Percentiles rank a stretch among this genome's conserved stretches.
Conservation (phyloP, 2,888 invertebrate species). For the Orthosia gothica region DNA sequence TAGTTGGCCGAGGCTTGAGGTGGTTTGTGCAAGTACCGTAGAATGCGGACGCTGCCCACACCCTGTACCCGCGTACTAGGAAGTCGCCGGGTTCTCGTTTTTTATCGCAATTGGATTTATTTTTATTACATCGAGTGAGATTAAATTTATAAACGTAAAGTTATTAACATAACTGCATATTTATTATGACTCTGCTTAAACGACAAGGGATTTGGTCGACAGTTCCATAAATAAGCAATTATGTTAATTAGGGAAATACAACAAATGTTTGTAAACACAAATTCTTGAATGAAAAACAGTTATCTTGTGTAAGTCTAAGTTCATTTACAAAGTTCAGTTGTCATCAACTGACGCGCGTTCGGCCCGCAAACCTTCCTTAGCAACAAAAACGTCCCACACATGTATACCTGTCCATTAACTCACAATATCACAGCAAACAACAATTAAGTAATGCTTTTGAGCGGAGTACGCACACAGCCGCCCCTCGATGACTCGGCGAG, state of each 20-base stretch:
- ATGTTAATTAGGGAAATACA: neutral
- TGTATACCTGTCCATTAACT: conserved; percentile 87
- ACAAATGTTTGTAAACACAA: conserved; percentile 12
- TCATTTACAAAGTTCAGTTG: conserved; percentile 89
- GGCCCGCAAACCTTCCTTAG: conserved; percentile 76
- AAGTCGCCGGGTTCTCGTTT: conserved; percentile 77
- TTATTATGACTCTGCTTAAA: neutral
- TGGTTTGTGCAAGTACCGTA: conserved; percentile 78
- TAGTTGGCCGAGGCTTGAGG: conserved; percentile 78
- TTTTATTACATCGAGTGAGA: conserved; percentile 43
- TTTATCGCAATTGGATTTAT: conserved; percentile 52
- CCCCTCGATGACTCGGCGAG: conserved; percentile 87
- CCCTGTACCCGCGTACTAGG: conserved; percentile 82
- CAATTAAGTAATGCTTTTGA: conserved; percentile 89
- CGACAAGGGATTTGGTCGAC: conserved; percentile 12
- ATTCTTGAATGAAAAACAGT: conserved; percentile 52
- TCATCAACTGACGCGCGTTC: conserved; percentile 77
- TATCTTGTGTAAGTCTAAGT: conserved; percentile 77
- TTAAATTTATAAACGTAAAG: conserved; percentile 26
- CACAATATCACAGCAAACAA: conserved; percentile 91
- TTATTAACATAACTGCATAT: conserved; percentile 19
- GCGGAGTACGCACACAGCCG: conserved; percentile 77
- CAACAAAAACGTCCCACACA: conserved; percentile 84
- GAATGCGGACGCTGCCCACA: conserved; percentile 90
- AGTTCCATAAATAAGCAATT: conserved; percentile 6